phyloP scores from a whole-genome alignment of 1,140 invertebrate species.

The Belonocnema kinseyi region DNA sequence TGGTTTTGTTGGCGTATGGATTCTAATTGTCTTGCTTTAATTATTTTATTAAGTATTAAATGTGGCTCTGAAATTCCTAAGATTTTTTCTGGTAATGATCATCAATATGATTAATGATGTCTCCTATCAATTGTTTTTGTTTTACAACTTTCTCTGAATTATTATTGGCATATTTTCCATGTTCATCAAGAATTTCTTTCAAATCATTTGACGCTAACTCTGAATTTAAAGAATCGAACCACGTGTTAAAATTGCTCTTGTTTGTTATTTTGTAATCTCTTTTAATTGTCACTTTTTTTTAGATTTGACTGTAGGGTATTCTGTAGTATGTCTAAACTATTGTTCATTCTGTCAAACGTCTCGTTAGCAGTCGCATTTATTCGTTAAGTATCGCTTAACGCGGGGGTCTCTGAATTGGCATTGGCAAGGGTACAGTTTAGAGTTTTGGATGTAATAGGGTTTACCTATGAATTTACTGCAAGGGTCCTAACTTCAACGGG shows the following conservation, averaged over 20 bases:
- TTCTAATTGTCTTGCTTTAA: slow-evolving; percentile 36
- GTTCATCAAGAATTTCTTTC: not conserved
- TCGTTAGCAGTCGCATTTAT: no score
- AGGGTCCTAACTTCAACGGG: no score
- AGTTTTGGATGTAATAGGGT: no score
- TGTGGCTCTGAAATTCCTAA: slow-evolving; percentile 38
- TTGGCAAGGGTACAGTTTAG: no score
- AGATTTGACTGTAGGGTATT: not conserved
- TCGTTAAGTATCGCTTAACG: no score
- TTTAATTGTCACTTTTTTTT: not conserved
- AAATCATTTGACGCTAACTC: slow-evolving; percentile 3
- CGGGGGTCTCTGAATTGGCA: no score
- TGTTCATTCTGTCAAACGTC: no score
- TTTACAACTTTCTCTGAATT: not conserved
- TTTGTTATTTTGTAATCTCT: slow-evolving; percentile 8
- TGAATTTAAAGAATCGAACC: slow-evolving; percentile 18
- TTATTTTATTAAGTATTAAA: slow-evolving; percentile 41
- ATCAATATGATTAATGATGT: slow-evolving; percentile 41
- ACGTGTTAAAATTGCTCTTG: not conserved
- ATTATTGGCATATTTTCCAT: not conserved
- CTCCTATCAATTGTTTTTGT: slow-evolving; percentile 24
- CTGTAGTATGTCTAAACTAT: no score
- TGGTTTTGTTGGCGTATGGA: slow-evolving; percentile 34
- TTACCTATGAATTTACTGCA: no score
- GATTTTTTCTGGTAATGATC: slow-evolving; percentile 45